Conservation (phyloP, 2,888 invertebrate genomes). For the Tetragnatha montana region DNA sequence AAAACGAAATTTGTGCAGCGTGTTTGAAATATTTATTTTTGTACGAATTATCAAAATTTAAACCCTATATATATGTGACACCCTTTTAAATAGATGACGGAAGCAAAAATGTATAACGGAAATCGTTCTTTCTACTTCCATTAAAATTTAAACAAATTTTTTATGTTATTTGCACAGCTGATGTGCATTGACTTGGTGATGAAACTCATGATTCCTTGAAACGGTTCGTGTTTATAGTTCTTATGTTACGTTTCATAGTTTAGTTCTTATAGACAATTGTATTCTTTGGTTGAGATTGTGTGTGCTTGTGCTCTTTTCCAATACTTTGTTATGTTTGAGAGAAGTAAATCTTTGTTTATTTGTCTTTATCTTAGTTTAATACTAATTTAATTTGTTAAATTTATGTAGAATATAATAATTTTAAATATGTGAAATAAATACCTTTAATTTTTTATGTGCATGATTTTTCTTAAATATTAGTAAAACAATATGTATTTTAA, state of each 20-base stretch:
- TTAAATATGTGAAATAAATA: too few species aligned
- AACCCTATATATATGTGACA: too few species aligned
- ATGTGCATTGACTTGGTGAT: neutral
- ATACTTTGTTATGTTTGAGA: neutral
- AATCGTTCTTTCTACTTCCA: neutral
- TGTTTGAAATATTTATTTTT: neutral
- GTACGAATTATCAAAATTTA: neutral
- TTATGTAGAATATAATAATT: too few species aligned
- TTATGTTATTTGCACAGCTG: neutral
- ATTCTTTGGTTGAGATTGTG: neutral
- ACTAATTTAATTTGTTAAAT: too few species aligned
- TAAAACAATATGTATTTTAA: too few species aligned
- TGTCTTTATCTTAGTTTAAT: neutral
- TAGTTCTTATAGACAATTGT: neutral
- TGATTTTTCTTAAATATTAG: too few species aligned
- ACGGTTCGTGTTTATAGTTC: neutral
- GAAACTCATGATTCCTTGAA: neutral
- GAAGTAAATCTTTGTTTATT: neutral
- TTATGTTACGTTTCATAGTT: neutral
- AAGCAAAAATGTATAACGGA: neutral
- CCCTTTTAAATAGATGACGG: too few species aligned
- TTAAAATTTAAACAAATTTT: neutral
- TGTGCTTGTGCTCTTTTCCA: neutral
- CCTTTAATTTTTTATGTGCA: too few species aligned
- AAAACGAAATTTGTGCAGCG: neutral